Conservation (phyloP, 2,888 invertebrate genomes). For the Chelonus formosanus region DNA sequence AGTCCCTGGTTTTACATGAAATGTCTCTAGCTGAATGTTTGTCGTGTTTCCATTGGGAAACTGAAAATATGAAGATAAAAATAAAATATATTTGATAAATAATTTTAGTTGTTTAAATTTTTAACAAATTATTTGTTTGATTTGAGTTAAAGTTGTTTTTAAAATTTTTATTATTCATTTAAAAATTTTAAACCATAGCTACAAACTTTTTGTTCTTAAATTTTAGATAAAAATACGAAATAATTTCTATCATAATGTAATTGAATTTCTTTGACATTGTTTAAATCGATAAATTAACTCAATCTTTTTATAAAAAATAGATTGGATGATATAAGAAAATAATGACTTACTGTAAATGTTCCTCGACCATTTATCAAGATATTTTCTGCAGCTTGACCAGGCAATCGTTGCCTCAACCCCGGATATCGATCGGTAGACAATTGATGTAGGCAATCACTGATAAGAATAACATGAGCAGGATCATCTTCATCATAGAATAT, state of each 20-base stretch:
- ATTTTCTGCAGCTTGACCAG: conserved; percentile 59
- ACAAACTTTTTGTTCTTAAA: too few relatives aligned
- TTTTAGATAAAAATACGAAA: too few relatives aligned
- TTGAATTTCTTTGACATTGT: too few relatives aligned
- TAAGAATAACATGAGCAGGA: conserved; percentile 67
- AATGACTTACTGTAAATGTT: conserved; percentile 45
- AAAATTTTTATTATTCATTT: too few relatives aligned
- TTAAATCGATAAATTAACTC: neutral
- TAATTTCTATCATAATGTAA: too few relatives aligned
- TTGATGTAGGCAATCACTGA: conserved; percentile 67
- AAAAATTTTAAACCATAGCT: too few relatives aligned
- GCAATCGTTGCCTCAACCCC: conserved; percentile 61
- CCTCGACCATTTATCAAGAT: conserved; percentile 60
- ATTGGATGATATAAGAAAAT: neutral
- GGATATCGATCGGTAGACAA: conserved; percentile 63
- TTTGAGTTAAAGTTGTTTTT: too few relatives aligned
- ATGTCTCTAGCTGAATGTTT: conserved; percentile 25
- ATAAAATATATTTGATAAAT: too few relatives aligned
- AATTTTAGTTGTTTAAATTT: too few relatives aligned
- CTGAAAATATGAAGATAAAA: neutral
- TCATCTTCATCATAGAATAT: conserved; percentile 65
- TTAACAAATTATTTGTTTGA: too few relatives aligned
- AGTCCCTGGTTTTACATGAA: conserved; percentile 62
- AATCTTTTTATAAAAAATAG: neutral
- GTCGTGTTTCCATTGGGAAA: conserved; percentile 23